phyloP scores from a whole-genome alignment of 2,888 invertebrate genomes.

The Mesorhabditis sp. region DNA sequence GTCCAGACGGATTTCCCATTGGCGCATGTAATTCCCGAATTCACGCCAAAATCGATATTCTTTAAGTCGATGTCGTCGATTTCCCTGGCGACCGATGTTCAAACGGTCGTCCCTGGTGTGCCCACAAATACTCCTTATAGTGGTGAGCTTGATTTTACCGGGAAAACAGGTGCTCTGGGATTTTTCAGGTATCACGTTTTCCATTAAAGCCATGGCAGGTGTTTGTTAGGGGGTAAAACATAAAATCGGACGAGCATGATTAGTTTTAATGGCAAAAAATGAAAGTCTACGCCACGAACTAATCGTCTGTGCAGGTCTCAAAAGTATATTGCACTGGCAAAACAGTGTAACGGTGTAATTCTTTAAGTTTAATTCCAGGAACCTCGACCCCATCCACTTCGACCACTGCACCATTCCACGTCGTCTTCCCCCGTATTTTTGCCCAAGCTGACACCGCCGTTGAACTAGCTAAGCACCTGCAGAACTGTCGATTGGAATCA shows the following conservation, averaged over 20 bases:
- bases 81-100: not conserved
- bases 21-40: not conserved
- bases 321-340: too few relatives aligned
- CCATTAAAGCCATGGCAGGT: too few relatives aligned
- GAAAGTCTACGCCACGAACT: too few relatives aligned
- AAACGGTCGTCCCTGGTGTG: not conserved
- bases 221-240: too few relatives aligned
- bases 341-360: too few relatives aligned
- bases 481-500: not conserved
- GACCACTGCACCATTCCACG: not conserved
- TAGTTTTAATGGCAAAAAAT: too few relatives aligned
- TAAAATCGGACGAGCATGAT: too few relatives aligned
- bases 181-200: too few relatives aligned
- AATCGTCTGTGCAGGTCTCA: too few relatives aligned
- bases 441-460: not conserved
- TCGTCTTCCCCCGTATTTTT: not conserved
- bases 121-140: conserved; percentile 1
- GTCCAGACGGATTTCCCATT: not conserved
- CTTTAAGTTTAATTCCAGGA: not conserved
- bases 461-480: not conserved
- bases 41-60: not conserved
- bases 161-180: too few relatives aligned
- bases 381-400: not conserved
- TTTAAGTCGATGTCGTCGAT: not conserved
- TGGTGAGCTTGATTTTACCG: not conserved